Percentiles rank a stretch among this genome's conserved stretches.
Evolutionary conservation across 2,888 invertebrate genomes (phyloP).

Genomic region (Hyles lineata): DNA sequence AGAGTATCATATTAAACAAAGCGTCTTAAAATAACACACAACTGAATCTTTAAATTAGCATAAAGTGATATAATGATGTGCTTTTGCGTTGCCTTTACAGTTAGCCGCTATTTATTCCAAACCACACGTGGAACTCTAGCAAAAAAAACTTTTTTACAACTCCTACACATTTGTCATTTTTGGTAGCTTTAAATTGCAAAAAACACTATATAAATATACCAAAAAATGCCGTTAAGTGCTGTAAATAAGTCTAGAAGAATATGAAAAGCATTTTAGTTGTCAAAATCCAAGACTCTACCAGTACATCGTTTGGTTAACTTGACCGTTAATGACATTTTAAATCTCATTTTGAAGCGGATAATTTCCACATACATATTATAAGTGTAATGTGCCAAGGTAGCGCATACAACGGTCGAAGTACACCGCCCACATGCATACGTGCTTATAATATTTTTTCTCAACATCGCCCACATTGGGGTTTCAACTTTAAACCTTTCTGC

Average conservation of each 20-base stretch:
- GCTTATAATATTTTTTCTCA: slow-evolving; percentile 35
- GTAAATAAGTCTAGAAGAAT: too few species aligned
- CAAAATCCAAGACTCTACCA: too few species aligned
- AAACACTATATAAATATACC: too few species aligned
- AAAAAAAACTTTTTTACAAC: background rate
- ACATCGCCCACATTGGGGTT: slow-evolving; percentile 64
- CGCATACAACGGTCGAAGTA: slow-evolving; percentile 34
- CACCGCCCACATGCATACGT: slow-evolving; percentile 27
- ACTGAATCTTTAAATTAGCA: slow-evolving; percentile 7
- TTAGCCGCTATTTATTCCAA: background rate
- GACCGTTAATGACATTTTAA: slow-evolving; percentile 13
- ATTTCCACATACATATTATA: slow-evolving; percentile 20
- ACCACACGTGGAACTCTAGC: background rate
- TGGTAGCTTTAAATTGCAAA: background rate
- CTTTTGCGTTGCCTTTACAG: background rate
- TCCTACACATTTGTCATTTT: background rate
- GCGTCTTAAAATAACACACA: too few species aligned
- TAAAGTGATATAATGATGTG: background rate
- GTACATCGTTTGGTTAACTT: background rate
- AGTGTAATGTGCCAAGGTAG: slow-evolving; percentile 24
- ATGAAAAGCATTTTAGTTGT: too few species aligned
- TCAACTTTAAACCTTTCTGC: slow-evolving; percentile 7
- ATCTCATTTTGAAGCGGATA: slow-evolving; percentile 6
- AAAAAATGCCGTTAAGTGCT: too few species aligned
- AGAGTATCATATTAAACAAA: too few species aligned